Evolutionary conservation across 2,113 vertebrate species (phyloP), one percentile per base, ranked within the genome.

Genomic region (Epinephelus fuscoguttatus): DNA sequence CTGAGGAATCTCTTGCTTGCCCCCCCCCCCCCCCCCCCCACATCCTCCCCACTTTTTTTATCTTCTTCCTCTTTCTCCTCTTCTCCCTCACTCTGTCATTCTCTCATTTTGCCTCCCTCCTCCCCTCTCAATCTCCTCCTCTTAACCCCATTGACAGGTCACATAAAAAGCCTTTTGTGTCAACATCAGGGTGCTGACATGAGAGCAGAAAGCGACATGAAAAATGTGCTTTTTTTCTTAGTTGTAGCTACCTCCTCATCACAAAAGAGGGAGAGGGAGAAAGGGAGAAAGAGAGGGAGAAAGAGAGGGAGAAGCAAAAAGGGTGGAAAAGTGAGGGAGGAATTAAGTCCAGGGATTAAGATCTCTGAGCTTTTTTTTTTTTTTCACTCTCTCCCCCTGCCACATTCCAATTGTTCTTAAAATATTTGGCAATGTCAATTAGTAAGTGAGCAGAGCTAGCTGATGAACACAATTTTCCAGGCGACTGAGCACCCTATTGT

Each of bases 361-460:
- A 98, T 99, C 98, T 98, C 96, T 93, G 90, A 94, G 95, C 96
- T 95, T 96, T 77, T 96, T 78, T 82, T 78, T 82, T 95, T 87
- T 84, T 91, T 84, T 95, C 96, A 92, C 96, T 95, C 95, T 95
- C 96, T 94, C 88, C 82, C 88, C 84, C 89, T 88, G 90, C 91
- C 96, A 97, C 97, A 99, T 99, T 99, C 98, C 98, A 98, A 98
- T 99, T 99, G 98, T 99, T 99, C 98, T 99, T 99, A 99, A 99
- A 99, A 99, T 99, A 99, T 99, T 99, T 99, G 98, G 98, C 98
- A 99, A 98, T 99, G 98, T 99, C 98, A 99, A 99, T 99, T 99
- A 99, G 98, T 99, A 99, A 99, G 97, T 98, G 98, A 99, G 98
- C 98, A 97, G 97, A 98, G 98, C 97, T 98, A 97, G 98, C 98